Conservation (phyloP, 2,888 invertebrate species). For the Pogonocherus hispidulus region DNA sequence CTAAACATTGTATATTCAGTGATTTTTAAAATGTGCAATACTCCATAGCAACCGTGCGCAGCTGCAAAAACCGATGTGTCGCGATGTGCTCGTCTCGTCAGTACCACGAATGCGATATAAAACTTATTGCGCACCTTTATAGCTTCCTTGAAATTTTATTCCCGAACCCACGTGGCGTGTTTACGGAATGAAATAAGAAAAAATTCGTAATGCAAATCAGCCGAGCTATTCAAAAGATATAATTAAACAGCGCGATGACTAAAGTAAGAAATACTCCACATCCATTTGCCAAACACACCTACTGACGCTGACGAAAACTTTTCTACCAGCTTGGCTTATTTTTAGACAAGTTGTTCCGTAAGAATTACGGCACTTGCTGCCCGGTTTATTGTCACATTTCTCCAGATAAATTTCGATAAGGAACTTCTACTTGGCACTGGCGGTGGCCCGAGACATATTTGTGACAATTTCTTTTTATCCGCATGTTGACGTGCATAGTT, state of each 20-base stretch:
- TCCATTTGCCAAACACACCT: conserved; percentile 5
- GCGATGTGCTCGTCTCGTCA: too few relatives aligned
- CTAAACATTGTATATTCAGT: background rate
- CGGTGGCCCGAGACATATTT: background rate
- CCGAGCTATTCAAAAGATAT: conserved; percentile 10
- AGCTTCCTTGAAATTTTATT: background rate
- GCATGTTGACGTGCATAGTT: too few relatives aligned
- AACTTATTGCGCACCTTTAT: too few relatives aligned
- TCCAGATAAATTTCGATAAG: conserved; percentile 16
- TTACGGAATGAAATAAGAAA: background rate
- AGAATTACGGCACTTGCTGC: conserved; percentile 19
- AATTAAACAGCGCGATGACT: conserved; percentile 15
- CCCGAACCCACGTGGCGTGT: background rate
- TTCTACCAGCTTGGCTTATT: conserved; percentile 21
- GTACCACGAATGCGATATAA: too few relatives aligned
- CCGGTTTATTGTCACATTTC: background rate
- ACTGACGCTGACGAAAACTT: conserved; percentile 23
- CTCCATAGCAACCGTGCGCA: too few relatives aligned
- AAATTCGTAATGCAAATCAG: background rate
- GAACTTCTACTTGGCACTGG: conserved; percentile 3
- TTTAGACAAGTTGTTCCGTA: conserved; percentile 25
- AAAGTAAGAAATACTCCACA: conserved; percentile 17
- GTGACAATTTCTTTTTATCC: background rate
- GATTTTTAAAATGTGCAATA: too few relatives aligned
- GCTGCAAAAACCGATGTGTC: too few relatives aligned